Evolutionary conservation across 2,113 vertebrate species (phyloP), one percentile per base, ranked within the genome.

Genomic region (Neolamprologus cancellatus): DNA sequence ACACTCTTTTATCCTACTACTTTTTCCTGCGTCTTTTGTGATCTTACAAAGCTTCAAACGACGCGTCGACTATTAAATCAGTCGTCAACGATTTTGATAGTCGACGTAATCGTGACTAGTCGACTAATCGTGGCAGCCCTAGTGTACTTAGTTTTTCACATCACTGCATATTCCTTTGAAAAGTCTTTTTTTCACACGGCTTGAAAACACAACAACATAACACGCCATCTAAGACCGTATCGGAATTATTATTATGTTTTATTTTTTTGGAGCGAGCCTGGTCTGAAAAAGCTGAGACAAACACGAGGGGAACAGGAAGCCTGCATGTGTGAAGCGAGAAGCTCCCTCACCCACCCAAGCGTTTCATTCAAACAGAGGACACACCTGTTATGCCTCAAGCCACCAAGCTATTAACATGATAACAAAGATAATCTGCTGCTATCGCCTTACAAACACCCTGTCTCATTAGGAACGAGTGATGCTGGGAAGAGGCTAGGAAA

Each of bases 351-450:
- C 76, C 44, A 78, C 11, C 90, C 84, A 71, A 82, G 79, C 36
- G 6, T 46, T 36, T 78, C 61, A 74, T 78, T 79, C 76, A 81
- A 41, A 83, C 57, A 23, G 55, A 87, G 44, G 46, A 83, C 83
- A 89, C 90, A 92, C 84, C 83, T 83, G 71, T 15, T 80, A 23
- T 7, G 87, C 84, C 87, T 88, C 46, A n/a, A 79, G 79, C 78
- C 28, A 15, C 32, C 14, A 8, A 79, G 36, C 48, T 79, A 84
- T 55, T 84, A 82, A 30, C 17, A 74, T 8, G 44, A 88, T 81
- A 88, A 89, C 61, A 7, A 23, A 86, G 59, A 71, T 50, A 64
- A 81, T 82, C 76, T 76, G 41, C 46, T 5, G 20, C 87, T 87
- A 84, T 91, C 85, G n/a, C 25, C 81, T 89, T 90, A 89, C 89